These are phyloP conservation scores for Corythoichthys intestinalis DNA, from an alignment of 2,113 vertebrate species.

Conservation along the genomic window DNA sequence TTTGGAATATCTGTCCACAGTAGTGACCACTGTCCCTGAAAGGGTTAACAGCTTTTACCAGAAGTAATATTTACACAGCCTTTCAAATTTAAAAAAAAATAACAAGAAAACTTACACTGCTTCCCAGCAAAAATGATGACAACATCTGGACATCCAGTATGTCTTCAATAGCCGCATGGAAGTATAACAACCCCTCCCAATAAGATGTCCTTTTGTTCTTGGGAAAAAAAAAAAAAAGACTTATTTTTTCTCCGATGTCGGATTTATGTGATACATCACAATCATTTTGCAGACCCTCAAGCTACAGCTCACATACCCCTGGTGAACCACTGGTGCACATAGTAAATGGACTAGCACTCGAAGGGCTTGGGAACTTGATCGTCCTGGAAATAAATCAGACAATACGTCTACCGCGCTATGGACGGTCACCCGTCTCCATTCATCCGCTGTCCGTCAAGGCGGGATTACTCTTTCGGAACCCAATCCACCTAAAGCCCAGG, in stretches of 20 bases:
- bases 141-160: neutral
- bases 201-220: neutral
- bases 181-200: neutral
- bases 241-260: neutral
- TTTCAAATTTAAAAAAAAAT: neutral
- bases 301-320: conserved; percentile 6
- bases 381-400: conserved; percentile 53
- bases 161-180: neutral
- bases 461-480: conserved; percentile 47
- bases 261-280: neutral
- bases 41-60: neutral
- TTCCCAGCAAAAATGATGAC: neutral
- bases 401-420: conserved; percentile 17
- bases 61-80: neutral
- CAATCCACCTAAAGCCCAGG: conserved; percentile 49
- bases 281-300: neutral
- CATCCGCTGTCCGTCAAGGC: conserved; percentile 46
- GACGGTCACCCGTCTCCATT: conserved; percentile 49
- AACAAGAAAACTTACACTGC: neutral
- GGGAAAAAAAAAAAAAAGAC: neutral
- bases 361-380: conserved; percentile 19
- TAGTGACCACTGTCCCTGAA: too few relatives aligned
- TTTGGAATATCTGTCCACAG: too few relatives aligned
- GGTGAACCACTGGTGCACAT: conserved; percentile 8
- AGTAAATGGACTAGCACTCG: conserved; percentile 33